Base-by-base conservation (phyloP, 2,113 vertebrate species). In the Pitta sordida region DNA sequence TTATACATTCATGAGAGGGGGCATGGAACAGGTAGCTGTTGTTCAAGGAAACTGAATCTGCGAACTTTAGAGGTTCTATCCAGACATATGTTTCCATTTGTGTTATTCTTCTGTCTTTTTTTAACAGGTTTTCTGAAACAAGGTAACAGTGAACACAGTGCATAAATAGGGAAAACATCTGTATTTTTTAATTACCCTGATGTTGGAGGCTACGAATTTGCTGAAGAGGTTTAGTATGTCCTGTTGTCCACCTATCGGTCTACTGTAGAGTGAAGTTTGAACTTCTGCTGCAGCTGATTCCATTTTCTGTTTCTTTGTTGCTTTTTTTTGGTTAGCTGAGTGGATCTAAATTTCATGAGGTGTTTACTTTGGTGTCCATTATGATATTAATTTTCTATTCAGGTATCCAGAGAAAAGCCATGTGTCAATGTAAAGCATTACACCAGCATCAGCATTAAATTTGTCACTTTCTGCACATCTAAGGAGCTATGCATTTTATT, bases 341-440 rank as follows among this genome's bases (percentile, higher is more conserved):
- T 65, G 78, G 74, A 82, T 83, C n/a, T 62, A 56, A 59, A 75
- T 79, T 91, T 93, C 2, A 2, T 49, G 60, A 84, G 46, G 32
- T 93, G 65, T 93, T 91, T 94, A 48, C 71, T 91, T 80, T 74
- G 37, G n/a, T 78, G 62, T 71, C 86, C 88, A 49, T 86, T 71
- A 15, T 9, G 80, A 74, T 94, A 68, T 90, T 93, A 64, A 89
- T 94, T 93, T 95, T 65, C 56, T 92, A 9, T 88, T 84, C 59
- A 76, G 75, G 70, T 88, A 84, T 75, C 84, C 81, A 84, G 49
- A 84, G 86, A 49, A 88, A 89, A 92, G 44, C 51, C 34, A 0
- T 64, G 26, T 92, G 69, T 94, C 91, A 75, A 24, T 22, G 32
- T 93, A 80, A 93, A 88, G 65, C 74, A 86, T 89, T 89, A 29